Base-by-base conservation (phyloP, 92 coral and sea anemone species). In the Porites lobata region DNA sequence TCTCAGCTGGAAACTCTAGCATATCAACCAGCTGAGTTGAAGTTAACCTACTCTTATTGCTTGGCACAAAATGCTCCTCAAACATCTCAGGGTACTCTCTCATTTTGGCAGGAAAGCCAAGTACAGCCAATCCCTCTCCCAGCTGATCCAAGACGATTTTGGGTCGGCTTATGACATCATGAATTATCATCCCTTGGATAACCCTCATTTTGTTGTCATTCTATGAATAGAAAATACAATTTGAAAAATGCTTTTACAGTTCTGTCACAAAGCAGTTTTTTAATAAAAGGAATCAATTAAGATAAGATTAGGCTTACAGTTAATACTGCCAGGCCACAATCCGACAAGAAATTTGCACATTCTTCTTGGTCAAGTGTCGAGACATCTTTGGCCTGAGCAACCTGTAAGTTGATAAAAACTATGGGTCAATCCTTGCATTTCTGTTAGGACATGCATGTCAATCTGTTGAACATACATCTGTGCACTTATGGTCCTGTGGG, bases 81-180 rank as follows among this genome's bases (percentile, higher is more conserved):
- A 90, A 86, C 43, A 90, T 56, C 8, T 93, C 79, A 18, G 92
- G 94, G 78, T 68, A 64, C 24, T 85, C 64, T 72, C 53, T 69
- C 94, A 91, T 93, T 85, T 84, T 52, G 10, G 62, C 82, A 13
- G 89, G 82, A 77, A 93, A 93, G 47, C 87, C 92, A 43, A 93
- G 77, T 21, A 65, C 79, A 11, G 19, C 50, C 13, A 92, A 53
- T 3, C 95, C 95, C 24, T 92, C 92, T 58, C 89, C 68, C 18
- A 92, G 72, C 74, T 92, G 95, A 56, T 92, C 95, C 29, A 92
- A 51, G 8, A 90, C 82, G 22, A 91, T 91, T 85, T 86, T 91
- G 15, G 81, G 88, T 29, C 85, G 85, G 71, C 94, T 75, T 9
- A 91, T 86, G 18, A 91, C 94, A 80, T 86, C 94, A 57, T 91